Base-by-base conservation (phyloP, 2,797 vertebrate genomes). In the Enteromius afrohamiltoni region DNA sequence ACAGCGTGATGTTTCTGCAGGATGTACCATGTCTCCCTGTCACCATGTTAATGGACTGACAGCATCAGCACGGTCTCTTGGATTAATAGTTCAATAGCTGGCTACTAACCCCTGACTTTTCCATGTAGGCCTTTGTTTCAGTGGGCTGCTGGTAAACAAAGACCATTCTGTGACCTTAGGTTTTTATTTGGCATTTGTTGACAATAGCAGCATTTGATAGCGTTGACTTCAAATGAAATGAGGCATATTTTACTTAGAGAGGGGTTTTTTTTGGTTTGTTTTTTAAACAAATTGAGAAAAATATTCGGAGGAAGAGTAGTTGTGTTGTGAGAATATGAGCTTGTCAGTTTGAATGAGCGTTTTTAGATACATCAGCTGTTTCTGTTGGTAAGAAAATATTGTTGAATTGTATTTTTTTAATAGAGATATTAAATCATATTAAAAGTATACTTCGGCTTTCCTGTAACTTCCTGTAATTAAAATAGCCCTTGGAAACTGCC, bases 71-170 rank as follows among this genome's bases (percentile, higher is more conserved):
- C 49, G 45, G 71, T 76, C 64, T 77, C 55, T 67, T 45, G 49
- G 29, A 79, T 75, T 58, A 75, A 79, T 76, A 74, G 75, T 67
- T 73, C 67, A 82, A 58, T 68, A 78, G 67, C 14, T 29, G 31
- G 49, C 62, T 45, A 34, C 80, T 86, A 83, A 83, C 76, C 77
- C 23, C 40, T 53, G 37, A 75, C 69, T 49, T 83, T 78, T 68
- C 49, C 47, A 68, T 42, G 60, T 75, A 75, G 75, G 47, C 47
- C 47, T 85, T 74, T 78, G 84, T 82, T 85, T 85, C 26, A 58
- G 23, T 77, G 73, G 45, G 42, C 55, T 65, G 31, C 67, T 82
- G 67, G 65, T 85, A 51, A 75, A 70, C 84, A 85, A 85, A 82
- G 55, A 26, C 42, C 62, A 62, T 71, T 81, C 64, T 70, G 55